These are phyloP conservation scores for Apantesis nais DNA, from an alignment of 2,888 invertebrate species.

Conservation along the genomic window DNA sequence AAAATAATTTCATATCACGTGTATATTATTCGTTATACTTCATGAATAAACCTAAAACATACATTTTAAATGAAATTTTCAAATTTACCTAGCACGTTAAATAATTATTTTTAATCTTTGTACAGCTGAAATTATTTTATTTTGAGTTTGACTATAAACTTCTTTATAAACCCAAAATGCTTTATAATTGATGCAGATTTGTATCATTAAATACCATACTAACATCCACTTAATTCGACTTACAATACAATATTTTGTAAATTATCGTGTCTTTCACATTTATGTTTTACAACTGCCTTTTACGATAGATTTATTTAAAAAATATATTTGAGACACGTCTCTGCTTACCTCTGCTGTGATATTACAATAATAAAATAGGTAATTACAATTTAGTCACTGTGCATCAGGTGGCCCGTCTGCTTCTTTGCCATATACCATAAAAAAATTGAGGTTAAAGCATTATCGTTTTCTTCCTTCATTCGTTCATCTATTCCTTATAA, in stretches of 20 bases:
- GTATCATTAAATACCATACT: no score
- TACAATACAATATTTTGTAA: no score
- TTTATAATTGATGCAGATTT: no score
- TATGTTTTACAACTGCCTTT: background rate
- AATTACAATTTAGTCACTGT: no score
- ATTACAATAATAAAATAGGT: background rate
- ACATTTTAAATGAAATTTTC: background rate
- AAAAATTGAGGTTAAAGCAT: no score
- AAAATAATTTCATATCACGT: constrained; percentile 1
- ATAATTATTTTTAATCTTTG: no score
- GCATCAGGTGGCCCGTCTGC: no score
- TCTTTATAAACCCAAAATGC: background rate
- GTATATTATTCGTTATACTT: background rate
- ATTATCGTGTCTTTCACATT: background rate
- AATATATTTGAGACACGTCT: background rate
- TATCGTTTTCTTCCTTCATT: no score
- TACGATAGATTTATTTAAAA: no score
- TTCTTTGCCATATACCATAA: no score
- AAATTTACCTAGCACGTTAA: background rate
- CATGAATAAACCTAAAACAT: background rate
- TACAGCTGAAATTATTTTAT: background rate
- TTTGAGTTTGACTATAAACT: background rate
- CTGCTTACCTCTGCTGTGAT: background rate
- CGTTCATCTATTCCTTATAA: background rate
- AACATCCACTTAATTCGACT: no score